Evolutionary conservation across 2,888 invertebrate species (phyloP), one percentile per base, ranked within the genome.

Genomic region (Drosophila mettleri): DNA sequence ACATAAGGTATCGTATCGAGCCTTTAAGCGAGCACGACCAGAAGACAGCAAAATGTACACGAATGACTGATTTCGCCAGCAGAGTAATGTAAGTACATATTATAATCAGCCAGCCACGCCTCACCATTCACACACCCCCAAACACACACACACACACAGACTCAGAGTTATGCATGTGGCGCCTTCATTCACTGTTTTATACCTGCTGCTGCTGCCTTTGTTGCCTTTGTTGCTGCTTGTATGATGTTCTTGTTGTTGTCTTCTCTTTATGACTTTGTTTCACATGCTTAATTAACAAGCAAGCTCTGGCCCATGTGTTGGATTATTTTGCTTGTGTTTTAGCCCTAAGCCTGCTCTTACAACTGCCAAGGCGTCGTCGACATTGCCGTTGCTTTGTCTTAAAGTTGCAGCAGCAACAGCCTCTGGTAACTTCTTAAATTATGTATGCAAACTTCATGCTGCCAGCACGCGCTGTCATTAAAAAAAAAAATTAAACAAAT

Each of bases 211-310:
- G 64, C 16, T 45, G 41, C 46, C 38, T 48, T 39, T 62, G 16
- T 8, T 54, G 41, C 31, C 20, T 3, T 24, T 43, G 62, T 20
- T 64, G 39, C 4, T 62, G 49, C 9, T 29, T 33, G 52, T 7
- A 18, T 60, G 53, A 39, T 63, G 53, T 51, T 60, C 34, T 48
- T 58, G 27, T 38, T 63, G 43, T 71, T 67, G 81, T 78, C 76
- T 78, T 57, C 73, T 61, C 73, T 87, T 85, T 85, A 73, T 81
- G 82, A 87, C 86, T 83, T 86, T 88, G 86, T 86, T 88, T 82
- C 88, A 80, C 86, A 69, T 80, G 77, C 88, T 86, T 83, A 83
- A 83, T 83, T 83, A 83, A 86, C 86, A 88, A 86, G 86, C 83
- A 69, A 82, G 69, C 73, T 69, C 65, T 43, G 69, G 51, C 69